Conservation (phyloP, 2,797 vertebrate species). For the Phataginus tricuspis region DNA sequence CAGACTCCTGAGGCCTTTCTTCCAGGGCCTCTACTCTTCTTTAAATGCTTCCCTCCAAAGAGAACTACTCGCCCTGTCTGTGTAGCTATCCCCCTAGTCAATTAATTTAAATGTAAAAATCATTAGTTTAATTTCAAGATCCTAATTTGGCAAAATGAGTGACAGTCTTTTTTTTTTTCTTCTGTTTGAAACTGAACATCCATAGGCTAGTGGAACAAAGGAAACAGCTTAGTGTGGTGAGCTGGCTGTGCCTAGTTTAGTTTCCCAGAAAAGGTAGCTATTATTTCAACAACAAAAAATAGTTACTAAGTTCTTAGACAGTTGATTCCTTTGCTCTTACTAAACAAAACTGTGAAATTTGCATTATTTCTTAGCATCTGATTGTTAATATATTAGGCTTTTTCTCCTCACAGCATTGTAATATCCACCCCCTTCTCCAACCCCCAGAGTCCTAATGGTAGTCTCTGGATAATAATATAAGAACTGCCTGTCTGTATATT, state of each 20-base stretch:
- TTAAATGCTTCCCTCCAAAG: conserved; percentile 2
- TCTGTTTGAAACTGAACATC: neutral
- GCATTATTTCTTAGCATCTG: neutral
- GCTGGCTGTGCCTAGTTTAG: neutral
- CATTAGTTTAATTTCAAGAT: neutral
- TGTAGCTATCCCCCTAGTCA: neutral
- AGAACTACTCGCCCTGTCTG: neutral
- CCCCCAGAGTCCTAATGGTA: neutral
- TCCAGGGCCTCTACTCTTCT: neutral
- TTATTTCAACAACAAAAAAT: neutral
- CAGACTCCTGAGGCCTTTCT: neutral
- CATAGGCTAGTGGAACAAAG: neutral
- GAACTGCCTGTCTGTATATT: neutral
- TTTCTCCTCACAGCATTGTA: neutral
- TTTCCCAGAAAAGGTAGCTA: neutral
- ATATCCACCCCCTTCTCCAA: neutral
- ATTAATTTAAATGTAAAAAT: conserved; percentile 33
- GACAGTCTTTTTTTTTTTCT: neutral
- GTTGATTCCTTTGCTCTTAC: neutral
- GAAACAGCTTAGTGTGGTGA: neutral
- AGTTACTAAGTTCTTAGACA: neutral
- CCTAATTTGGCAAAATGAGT: neutral
- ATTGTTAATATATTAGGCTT: neutral
- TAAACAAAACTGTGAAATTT: neutral
- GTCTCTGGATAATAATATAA: neutral